A percentile compares a stretch with the other conserved stretches of the same genome.
Conservation (phyloP, 1,140 invertebrate species). For the Pachypsylla venusta region DNA sequence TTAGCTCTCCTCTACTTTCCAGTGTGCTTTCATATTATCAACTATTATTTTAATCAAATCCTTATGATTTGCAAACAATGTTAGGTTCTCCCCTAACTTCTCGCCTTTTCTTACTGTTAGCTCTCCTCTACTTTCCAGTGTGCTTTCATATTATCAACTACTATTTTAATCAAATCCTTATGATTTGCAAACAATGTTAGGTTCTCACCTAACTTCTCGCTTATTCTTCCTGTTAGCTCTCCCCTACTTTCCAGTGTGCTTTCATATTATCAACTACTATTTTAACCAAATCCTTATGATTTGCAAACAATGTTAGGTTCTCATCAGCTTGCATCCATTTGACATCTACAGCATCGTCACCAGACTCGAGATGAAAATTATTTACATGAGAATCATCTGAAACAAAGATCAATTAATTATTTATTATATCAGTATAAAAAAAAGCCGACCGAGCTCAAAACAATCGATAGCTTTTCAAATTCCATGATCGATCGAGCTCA, state of each 20-base stretch:
- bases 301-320: constrained; percentile 65
- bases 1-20: constrained; percentile 76
- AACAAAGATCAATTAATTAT: constrained; percentile 77
- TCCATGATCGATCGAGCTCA: constrained; percentile 67
- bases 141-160: constrained; percentile 9
- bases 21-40: constrained; percentile 9
- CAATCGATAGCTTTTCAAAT: constrained; percentile 37
- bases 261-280: constrained; percentile 10
- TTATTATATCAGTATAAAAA: constrained; percentile 55
- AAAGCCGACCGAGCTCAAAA: constrained; percentile 40
- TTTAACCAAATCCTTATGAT: constrained; percentile 45
- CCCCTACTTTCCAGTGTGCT: constrained; percentile 45
- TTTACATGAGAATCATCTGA: constrained; percentile 95
- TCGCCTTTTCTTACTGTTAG: constrained; percentile 74
- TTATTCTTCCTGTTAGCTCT: constrained; percentile 72
- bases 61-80: constrained; percentile 73
- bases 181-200: constrained; percentile 78
- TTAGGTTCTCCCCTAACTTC: constrained; percentile 48
- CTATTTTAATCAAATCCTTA: constrained; percentile 33
- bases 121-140: constrained; percentile 62
- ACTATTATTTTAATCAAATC: constrained; percentile 32
- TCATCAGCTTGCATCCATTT: constrained; percentile 65
- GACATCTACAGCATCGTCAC: constrained; percentile 83
- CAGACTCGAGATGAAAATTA: constrained; percentile 68
- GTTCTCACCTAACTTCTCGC: constrained; percentile 58